These are phyloP conservation scores for Coccyzus lansbergi DNA, from an alignment of 2,797 vertebrate species.

Conservation along the genomic window DNA sequence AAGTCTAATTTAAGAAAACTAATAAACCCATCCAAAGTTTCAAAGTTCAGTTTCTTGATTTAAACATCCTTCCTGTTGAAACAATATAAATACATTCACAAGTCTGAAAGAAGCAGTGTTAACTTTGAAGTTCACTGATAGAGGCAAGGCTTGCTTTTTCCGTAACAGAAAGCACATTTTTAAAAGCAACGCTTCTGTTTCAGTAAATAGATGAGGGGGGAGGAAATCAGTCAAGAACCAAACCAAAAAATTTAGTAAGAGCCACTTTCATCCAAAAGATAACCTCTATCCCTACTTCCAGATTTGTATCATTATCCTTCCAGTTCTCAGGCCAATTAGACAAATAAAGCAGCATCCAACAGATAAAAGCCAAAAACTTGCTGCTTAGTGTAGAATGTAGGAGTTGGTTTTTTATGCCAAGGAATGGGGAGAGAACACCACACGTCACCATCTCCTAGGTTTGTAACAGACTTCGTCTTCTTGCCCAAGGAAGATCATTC, in stretches of 20 bases:
- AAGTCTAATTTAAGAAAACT: background rate
- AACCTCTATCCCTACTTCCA: background rate
- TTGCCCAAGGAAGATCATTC: background rate
- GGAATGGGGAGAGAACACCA: background rate
- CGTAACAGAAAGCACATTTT: background rate
- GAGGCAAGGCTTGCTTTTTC: background rate
- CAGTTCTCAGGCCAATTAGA: background rate
- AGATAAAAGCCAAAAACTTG: background rate
- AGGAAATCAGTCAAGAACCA: background rate
- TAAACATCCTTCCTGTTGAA: background rate
- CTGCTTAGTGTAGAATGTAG: background rate
- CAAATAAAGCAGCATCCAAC: background rate
- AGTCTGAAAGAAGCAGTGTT: background rate
- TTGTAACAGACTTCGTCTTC: background rate
- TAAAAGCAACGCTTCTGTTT: background rate
- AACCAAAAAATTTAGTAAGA: background rate
- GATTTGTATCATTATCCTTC: background rate
- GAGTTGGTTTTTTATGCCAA: background rate
- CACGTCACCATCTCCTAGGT: background rate
- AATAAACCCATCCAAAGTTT: background rate
- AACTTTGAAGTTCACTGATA: background rate
- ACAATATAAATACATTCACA: background rate
- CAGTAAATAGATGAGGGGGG: rapidly evolving
- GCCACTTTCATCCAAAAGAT: background rate
- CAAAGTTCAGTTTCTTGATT: background rate